Base-by-base conservation (phyloP, 2,888 invertebrate genomes). In the Agonum fuliginosum region DNA sequence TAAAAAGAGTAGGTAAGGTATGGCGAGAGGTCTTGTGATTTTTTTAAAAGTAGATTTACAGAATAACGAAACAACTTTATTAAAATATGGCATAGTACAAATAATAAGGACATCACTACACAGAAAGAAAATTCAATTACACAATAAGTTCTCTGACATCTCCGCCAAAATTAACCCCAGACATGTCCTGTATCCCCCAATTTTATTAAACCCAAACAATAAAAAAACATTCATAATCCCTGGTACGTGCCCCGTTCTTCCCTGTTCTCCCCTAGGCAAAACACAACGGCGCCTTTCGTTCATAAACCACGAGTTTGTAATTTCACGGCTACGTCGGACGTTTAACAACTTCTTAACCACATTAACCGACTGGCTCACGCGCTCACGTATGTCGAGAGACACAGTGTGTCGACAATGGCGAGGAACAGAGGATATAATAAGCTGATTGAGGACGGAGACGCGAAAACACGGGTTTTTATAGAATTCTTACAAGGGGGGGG, bases 331-430 rank as follows among this genome's bases (percentile, higher is more conserved):
- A 8, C 30, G 3, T 30, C 30, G 3, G 30, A 8, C 65, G 43
- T 69, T 69, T 69, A 69, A 69, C 69, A 69, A 69, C 69, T 69
- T 69, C 69, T 69, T 69, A 69, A 37, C 69, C 69, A 20, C 69
- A 69, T 69, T 69, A 69, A 69, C 69, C 69, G 69, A 17, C 20
- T 41, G 41, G 10, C 69, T 37, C 69, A 69, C 69, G 69, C 41
- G 69, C 69, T 37, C 30, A 22, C 69, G 69, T 37, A 37, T 69
- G 69, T 19, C 14, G 41, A 69, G 37, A 37, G 69, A n/a, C 69
- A 30, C 30, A 30, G 30, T 30, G n/a, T n/a, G n/a, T n/a, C n/a
- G n/a, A n/a, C n/a, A n/a, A n/a, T n/a, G n/a, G n/a, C n/a, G n/a
- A n/a, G n/a, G n/a, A n/a, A n/a, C n/a, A 30, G 30, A 30, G 30